Evolutionary conservation across 2,888 invertebrate genomes (phyloP).

Genomic region (Drosophila trichaetosa): DNA sequence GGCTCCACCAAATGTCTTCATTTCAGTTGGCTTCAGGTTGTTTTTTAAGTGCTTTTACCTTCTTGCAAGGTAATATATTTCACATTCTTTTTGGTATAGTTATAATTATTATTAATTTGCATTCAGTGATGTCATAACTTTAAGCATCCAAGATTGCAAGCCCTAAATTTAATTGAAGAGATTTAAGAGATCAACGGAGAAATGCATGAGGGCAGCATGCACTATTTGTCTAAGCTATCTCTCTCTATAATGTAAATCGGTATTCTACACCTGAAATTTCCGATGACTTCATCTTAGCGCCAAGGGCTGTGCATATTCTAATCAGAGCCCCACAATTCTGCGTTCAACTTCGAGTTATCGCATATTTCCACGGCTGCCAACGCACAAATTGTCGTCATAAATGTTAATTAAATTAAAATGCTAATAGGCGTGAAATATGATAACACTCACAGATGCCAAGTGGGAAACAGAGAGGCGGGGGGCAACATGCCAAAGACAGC

Average conservation of each 20-base stretch:
- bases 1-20: conserved; percentile 7
- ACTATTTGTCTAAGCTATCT: not conserved
- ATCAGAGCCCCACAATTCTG: conserved; percentile 21
- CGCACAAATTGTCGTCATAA: conserved; percentile 74
- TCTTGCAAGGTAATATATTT: not conserved
- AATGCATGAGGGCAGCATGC: not conserved
- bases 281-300: not conserved
- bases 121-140: not conserved
- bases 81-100: not conserved
- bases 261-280: not conserved
- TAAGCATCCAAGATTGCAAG: not conserved
- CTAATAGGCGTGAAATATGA: conserved; percentile 80
- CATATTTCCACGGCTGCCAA: conserved; percentile 48
- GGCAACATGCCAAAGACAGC: conserved; percentile 26
- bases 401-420: conserved; percentile 79
- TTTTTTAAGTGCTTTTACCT: not conserved
- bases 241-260: not conserved
- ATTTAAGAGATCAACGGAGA: not conserved
- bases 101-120: not conserved
- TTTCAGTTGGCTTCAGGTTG: conserved; percentile 3
- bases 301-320: conserved; percentile 3
- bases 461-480: not conserved
- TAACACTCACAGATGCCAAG: conserved; percentile 58
- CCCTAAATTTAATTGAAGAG: not conserved
- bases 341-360: conserved; percentile 36